phyloP scores from a whole-genome alignment of 2,797 vertebrate genomes.

The Acestrorhynchus altus region DNA sequence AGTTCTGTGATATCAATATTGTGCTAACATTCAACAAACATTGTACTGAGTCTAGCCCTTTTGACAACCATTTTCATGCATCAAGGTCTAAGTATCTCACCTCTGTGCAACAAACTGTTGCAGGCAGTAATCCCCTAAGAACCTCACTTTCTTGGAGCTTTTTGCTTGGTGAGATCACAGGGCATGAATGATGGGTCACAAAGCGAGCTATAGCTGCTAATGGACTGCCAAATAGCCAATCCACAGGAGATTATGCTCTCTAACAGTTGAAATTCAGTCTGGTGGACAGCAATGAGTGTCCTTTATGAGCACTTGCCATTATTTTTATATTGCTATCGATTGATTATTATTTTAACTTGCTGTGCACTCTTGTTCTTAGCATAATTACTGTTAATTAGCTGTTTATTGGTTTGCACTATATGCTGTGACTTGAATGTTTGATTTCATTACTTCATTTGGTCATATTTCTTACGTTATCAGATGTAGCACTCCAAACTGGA shows the following conservation, averaged over 20 bases:
- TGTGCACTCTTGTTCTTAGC: too few relatives aligned
- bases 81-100: neutral
- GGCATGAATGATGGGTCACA: neutral
- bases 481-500: too few relatives aligned
- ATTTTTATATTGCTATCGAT: neutral
- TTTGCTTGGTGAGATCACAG: conserved; percentile 21
- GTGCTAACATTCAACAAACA: neutral
- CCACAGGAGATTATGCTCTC: neutral
- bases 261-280: neutral
- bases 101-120: neutral
- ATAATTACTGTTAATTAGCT: too few relatives aligned
- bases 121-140: neutral
- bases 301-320: neutral
- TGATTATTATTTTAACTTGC: neutral
- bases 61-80: neutral
- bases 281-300: neutral
- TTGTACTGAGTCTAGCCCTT: neutral
- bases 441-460: too few relatives aligned
- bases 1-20: neutral
- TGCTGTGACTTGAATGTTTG: too few relatives aligned
- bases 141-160: neutral
- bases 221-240: conserved; percentile 7
- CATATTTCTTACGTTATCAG: too few relatives aligned
- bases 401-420: too few relatives aligned
- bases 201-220: conserved; percentile 16